Evolutionary conservation across 2,888 invertebrate species (phyloP).

Genomic region (Leptinotarsa juncta): DNA sequence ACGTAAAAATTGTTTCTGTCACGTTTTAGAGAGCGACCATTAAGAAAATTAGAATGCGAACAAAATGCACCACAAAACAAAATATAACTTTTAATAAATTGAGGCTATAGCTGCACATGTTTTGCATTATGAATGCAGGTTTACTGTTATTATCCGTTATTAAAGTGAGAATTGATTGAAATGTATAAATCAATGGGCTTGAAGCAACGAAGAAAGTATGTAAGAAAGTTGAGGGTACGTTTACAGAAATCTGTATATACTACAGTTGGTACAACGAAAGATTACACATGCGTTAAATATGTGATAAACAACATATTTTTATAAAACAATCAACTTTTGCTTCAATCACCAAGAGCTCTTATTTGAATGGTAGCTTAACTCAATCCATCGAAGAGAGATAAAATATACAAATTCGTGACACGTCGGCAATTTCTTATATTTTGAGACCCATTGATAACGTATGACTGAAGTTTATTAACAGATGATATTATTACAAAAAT

Average conservation of each 20-base stretch:
- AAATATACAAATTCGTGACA: too few species aligned
- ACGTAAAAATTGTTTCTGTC: background rate
- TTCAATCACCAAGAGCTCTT: too few species aligned
- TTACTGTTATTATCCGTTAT: slow-evolving; percentile 1
- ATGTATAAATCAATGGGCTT: background rate
- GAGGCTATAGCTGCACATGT: slow-evolving; percentile 18
- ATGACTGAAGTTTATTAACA: too few species aligned
- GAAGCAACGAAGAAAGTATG: background rate
- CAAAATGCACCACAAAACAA: background rate
- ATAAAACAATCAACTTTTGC: too few species aligned
- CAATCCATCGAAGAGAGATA: too few species aligned
- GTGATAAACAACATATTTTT: too few species aligned
- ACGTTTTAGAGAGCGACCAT: slow-evolving; percentile 12
- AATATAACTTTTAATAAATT: slow-evolving; percentile 6
- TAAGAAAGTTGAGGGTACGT: background rate
- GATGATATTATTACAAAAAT: too few species aligned
- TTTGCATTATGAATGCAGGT: slow-evolving; percentile 8
- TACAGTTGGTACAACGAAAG: too few species aligned
- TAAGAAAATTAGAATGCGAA: slow-evolving; percentile 4
- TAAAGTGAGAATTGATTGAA: background rate
- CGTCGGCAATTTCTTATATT: too few species aligned
- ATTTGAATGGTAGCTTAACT: too few species aligned
- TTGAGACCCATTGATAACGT: too few species aligned
- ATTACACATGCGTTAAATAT: too few species aligned
- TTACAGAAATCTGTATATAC: background rate